These are phyloP conservation scores for Calephelis nemesis DNA, from an alignment of 1,140 invertebrate species.

Conservation along the genomic window DNA sequence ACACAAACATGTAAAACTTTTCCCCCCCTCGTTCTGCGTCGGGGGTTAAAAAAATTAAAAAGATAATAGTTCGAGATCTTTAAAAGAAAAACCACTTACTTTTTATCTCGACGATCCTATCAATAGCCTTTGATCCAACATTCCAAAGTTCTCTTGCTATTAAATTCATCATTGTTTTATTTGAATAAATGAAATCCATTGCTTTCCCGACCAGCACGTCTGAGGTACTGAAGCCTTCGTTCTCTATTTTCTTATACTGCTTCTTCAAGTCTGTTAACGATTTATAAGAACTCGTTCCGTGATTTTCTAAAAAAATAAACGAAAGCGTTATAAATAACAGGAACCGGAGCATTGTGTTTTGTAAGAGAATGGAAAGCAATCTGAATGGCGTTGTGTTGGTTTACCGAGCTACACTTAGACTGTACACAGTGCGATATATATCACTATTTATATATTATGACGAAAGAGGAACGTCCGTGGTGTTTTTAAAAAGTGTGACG, in stretches of 20 bases:
- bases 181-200: slow-evolving; percentile 64
- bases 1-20: too few species aligned
- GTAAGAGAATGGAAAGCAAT: slow-evolving; percentile 17
- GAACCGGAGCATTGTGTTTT: slow-evolving; percentile 27
- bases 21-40: too few species aligned
- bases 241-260: slow-evolving; percentile 42
- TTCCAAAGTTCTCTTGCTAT: slow-evolving; percentile 63
- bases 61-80: too few species aligned
- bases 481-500: too few species aligned
- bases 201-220: slow-evolving; percentile 55
- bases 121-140: slow-evolving; percentile 52
- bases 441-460: too few species aligned
- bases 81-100: slow-evolving; percentile 27
- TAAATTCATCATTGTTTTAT: slow-evolving; percentile 60
- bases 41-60: too few species aligned
- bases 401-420: background rate
- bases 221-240: slow-evolving; percentile 44
- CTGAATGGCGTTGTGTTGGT: slow-evolving; percentile 5
- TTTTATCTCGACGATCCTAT: slow-evolving; percentile 58
- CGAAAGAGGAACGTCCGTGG: too few species aligned
- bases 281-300: slow-evolving; percentile 41
- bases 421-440: background rate
- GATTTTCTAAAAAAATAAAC: slow-evolving; percentile 23
- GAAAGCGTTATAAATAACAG: slow-evolving; percentile 26
- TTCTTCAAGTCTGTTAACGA: slow-evolving; percentile 41